Evolutionary conservation across 2,888 invertebrate species (phyloP), one percentile per base, ranked within the genome.

Genomic region (Polia nebulosa): DNA sequence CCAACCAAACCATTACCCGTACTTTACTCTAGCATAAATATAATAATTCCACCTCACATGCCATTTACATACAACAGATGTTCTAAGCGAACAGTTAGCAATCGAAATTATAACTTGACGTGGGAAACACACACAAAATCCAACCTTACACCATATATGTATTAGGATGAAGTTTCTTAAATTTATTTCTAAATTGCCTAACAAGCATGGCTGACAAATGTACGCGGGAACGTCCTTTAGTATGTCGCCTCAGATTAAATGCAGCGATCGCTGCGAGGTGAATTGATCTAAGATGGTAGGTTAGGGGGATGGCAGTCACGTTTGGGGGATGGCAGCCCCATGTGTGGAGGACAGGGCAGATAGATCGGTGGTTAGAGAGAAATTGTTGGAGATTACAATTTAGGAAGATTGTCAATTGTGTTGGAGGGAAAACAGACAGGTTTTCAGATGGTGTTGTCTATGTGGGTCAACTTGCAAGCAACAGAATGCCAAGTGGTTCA

Each of bases 181-280:
- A 62, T 58, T 22, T 8, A 34, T 15, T 51, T 60, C 15, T 66
- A 63, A 82, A 80, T 80, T 77, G 72, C 47, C 47, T 62, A 56
- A 68, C 70, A 76, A 56, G 57, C 76, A 70, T 34, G 81, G 66
- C 76, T 87, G 89, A 89, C 85, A 87, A 89, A 89, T 89, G 88
- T 87, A 82, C 84, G 74, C 36, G 82, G 87, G 88, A 74, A 80
- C 89, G 85, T 87, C 89, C 89, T 89, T 82, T 88, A 86, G 74
- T 88, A 81, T 90, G 89, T 90, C 84, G 81, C 81, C 80, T 78
- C 77, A 85, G 87, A 90, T 90, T 90, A 87, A 87, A 86, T 81
- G 85, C 83, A 83, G 81, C 81, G 79, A 81, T 82, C 77, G 72
- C 75, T 68, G 80, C 61, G 81, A 80, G 83, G 82, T 83, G 86